Conservation (phyloP, 2,888 invertebrate genomes). For the Drosophila buzzatii region DNA sequence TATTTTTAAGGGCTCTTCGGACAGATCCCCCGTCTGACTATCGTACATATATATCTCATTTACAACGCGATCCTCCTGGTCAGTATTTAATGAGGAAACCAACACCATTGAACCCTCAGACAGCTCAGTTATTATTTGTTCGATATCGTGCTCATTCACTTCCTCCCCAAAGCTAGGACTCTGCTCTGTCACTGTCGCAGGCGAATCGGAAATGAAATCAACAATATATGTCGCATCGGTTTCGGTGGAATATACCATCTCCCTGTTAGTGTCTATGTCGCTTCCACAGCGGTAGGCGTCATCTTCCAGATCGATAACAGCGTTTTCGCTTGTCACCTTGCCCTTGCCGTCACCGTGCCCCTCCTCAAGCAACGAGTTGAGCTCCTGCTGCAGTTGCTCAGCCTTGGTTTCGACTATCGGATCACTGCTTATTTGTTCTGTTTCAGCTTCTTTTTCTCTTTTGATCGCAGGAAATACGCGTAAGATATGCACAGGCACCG, state of each 20-base stretch:
- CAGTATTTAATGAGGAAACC: conserved; percentile 82
- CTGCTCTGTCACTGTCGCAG: not conserved
- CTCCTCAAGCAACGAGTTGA: conserved; percentile 58
- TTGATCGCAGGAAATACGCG: conserved; percentile 47
- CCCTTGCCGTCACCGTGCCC: conserved; percentile 17
- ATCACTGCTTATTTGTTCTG: conserved; percentile 38
- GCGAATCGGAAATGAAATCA: conserved; percentile 42
- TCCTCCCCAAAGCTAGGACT: conserved; percentile 4
- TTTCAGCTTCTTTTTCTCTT: conserved; percentile 51
- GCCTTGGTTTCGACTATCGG: conserved; percentile 18
- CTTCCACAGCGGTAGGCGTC: conserved; percentile 49
- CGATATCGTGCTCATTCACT: conserved; percentile 74
- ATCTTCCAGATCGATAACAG: conserved; percentile 55
- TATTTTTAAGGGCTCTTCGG: conserved; percentile 83
- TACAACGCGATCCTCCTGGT: conserved; percentile 75
- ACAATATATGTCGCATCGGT: conserved; percentile 35
- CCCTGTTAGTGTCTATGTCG: conserved; percentile 26
- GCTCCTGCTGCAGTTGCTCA: conserved; percentile 57
- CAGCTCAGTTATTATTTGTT: conserved; percentile 81
- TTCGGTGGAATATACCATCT: conserved; percentile 13
- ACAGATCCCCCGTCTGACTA: conserved; percentile 80
- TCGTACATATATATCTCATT: conserved; percentile 84
- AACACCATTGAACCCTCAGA: conserved; percentile 83
- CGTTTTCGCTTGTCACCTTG: conserved; percentile 33
- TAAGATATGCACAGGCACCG: conserved; percentile 12